These are phyloP conservation scores for Hecatera dysodea DNA, from an alignment of 2,888 invertebrate species.

Conservation along the genomic window DNA sequence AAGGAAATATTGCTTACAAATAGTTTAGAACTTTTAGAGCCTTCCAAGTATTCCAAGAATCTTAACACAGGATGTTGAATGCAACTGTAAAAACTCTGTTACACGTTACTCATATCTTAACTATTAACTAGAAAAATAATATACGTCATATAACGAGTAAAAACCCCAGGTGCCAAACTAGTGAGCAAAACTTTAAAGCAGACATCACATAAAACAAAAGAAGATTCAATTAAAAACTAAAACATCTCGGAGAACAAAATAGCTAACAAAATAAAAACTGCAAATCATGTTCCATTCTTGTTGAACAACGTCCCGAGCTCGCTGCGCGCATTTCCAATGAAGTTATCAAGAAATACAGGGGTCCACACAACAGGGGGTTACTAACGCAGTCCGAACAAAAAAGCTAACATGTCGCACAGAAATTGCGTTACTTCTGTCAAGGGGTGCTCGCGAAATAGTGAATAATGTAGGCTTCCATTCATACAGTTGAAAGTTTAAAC, in stretches of 20 bases:
- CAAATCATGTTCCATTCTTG: conserved; percentile 74
- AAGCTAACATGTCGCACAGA: conserved; percentile 77
- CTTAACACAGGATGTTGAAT: not conserved
- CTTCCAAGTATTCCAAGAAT: not conserved
- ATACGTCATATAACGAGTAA: not conserved
- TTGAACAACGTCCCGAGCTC: conserved; percentile 72
- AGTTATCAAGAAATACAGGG: conserved; percentile 88
- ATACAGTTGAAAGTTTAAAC: conserved; percentile 87
- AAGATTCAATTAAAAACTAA: conserved; percentile 31
- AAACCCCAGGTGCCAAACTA: conserved; percentile 5
- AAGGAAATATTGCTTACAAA: not conserved
- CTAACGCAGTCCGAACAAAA: conserved; percentile 76
- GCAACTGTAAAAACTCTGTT: not conserved
- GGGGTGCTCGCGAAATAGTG: conserved; percentile 83
- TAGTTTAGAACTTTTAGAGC: not conserved
- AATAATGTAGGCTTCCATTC: conserved; percentile 86
- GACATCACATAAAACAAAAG: conserved; percentile 43
- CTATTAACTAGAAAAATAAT: not conserved
- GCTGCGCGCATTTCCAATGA: conserved; percentile 81
- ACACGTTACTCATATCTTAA: not conserved
- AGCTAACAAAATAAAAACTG: conserved; percentile 59
- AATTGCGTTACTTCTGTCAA: conserved; percentile 78
- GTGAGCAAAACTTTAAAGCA: conserved; percentile 66
- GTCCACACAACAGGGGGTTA: conserved; percentile 75
- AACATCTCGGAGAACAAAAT: conserved; percentile 42